These are phyloP conservation scores for Carcina quercana DNA, from an alignment of 2,888 invertebrate genomes.

Conservation along the genomic window DNA sequence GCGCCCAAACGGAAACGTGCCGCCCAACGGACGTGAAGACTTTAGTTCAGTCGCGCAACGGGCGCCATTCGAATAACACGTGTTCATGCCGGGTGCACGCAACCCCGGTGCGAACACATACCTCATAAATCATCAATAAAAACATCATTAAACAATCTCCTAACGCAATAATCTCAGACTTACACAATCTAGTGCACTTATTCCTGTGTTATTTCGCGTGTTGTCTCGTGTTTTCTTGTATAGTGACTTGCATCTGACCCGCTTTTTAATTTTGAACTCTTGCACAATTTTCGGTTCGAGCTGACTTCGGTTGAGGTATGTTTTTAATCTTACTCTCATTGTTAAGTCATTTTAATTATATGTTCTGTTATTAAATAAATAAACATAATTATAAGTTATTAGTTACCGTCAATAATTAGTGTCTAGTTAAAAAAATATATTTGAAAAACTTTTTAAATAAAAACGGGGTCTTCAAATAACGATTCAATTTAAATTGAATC, in stretches of 20 bases:
- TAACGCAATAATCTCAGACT: constrained; percentile 32
- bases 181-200: no score
- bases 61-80: constrained; percentile 35
- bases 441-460: no score
- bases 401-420: no score
- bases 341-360: no score
- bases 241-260: no score
- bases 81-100: constrained; percentile 19
- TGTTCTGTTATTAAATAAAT: no score
- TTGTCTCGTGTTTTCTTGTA: constrained; percentile 25
- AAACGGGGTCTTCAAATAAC: no score
- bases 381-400: no score
- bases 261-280: constrained; percentile 55
- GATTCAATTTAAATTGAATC: no score
- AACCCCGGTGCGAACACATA: constrained; percentile 30
- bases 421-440: no score
- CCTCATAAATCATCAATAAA: constrained; percentile 48
- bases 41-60: constrained; percentile 45
- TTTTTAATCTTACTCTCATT: no score
- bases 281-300: constrained; percentile 43
- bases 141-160: constrained; percentile 24
- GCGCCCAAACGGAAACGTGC: constrained; percentile 40
- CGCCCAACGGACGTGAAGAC: no score
- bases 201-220: constrained; percentile 23
- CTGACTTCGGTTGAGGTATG: constrained; percentile 28